Evolutionary conservation across 2,888 invertebrate species (phyloP), one percentile per base, ranked within the genome.

Genomic region (Troides helena): DNA sequence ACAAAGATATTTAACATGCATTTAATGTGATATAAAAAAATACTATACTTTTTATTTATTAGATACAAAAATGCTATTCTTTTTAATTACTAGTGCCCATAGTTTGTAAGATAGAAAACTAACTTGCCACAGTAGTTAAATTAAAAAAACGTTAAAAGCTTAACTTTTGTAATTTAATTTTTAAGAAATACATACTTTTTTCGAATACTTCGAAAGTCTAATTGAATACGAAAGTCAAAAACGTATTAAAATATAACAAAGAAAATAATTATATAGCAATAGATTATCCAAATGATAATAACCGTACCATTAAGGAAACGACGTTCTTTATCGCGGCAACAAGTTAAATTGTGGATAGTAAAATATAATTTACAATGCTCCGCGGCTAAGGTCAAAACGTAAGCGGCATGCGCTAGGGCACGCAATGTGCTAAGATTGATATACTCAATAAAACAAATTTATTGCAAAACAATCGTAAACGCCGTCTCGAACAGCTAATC

Each of bases 361-460:
- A 79, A 79, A 76, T 73, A 70, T 75, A 78, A 79, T 78, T 80
- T 78, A 76, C 77, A 76, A 76, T 77, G 73, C 74, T 68, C 65
- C 68, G 56, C 65, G 72, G 72, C 74, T 76, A 77, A 81, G 76
- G 82, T 80, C 80, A 79, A 75, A 75, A 71, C 74, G 72, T 72
- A 71, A 72, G 75, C 72, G 74, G 76, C 72, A 74, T 75, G 72
- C 70, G 72, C 72, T 72, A 73, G 72, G 71, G 70, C 72, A 73
- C 72, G 72, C 58, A 58, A 63, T 67, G 67, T 71, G 68, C 64
- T 76, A 81, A 87, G 88, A 90, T 90, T 88, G 90, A 90, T 90
- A 62, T 66, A 86, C 80, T 81, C 85, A 85, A 86, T 92, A 90
- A 92, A 90, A 77, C 73, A 80, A 87, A 88, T 90, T 91, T 89